Conservation (phyloP, 1,140 invertebrate genomes). For the Pectinophora gossypiella region DNA sequence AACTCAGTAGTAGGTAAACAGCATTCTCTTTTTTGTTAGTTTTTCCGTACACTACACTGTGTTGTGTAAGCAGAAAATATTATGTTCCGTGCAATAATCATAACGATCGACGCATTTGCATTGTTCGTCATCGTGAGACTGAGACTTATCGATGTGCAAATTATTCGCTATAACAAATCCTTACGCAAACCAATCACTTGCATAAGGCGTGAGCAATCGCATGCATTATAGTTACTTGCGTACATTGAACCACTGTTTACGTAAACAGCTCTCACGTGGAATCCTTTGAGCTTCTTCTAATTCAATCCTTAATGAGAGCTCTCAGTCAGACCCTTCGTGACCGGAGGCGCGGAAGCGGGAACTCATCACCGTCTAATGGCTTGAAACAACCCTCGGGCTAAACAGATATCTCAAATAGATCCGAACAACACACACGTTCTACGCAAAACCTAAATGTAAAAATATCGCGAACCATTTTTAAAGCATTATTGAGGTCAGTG, state of each 20-base stretch:
- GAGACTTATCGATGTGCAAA: neutral
- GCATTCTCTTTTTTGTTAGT: too few species aligned
- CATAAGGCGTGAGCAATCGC: neutral
- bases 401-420: slow-evolving; percentile 41
- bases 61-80: too few species aligned
- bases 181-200: slow-evolving; percentile 14
- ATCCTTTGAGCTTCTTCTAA: slow-evolving; percentile 37
- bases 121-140: neutral
- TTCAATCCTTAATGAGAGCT: slow-evolving; percentile 51
- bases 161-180: neutral
- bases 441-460: too few species aligned
- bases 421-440: too few species aligned
- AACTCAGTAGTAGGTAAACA: too few species aligned
- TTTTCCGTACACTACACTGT: too few species aligned
- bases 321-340: slow-evolving; percentile 29
- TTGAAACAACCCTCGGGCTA: slow-evolving; percentile 36
- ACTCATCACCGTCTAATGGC: slow-evolving; percentile 52
- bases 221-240: slow-evolving; percentile 17
- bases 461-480: neutral
- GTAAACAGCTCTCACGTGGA: slow-evolving; percentile 40
- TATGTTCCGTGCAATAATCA: too few species aligned
- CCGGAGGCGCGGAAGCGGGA: slow-evolving; percentile 50
- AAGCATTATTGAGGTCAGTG: neutral
- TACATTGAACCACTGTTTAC: slow-evolving; percentile 33
- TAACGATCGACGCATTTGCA: neutral